A percentile compares a stretch with the other conserved stretches of the same genome.
Conservation (phyloP, 2,797 vertebrate genomes). For the Labeo calbasu region DNA sequence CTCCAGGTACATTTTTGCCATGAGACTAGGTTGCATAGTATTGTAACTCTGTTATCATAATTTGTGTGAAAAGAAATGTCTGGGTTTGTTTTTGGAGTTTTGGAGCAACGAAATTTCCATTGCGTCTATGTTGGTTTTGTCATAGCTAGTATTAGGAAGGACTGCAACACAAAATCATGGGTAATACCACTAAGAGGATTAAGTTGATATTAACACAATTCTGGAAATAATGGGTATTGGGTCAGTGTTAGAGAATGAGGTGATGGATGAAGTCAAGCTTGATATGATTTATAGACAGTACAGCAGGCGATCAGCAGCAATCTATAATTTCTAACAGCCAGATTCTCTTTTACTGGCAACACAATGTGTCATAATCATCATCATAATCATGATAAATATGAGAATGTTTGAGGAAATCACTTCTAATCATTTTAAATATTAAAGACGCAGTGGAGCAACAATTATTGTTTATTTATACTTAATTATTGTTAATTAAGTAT, state of each 20-base stretch:
- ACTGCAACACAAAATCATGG: neutral
- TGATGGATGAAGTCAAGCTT: neutral
- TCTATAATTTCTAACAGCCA: constrained; percentile 11
- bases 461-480: too few species aligned
- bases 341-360: neutral
- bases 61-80: too few species aligned
- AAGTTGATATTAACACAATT: neutral
- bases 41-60: too few species aligned
- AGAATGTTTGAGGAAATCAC: neutral
- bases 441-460: neutral
- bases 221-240: constrained; percentile 10
- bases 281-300: neutral
- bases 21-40: too few species aligned
- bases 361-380: neutral
- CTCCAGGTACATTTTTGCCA: too few species aligned
- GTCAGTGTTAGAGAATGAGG: neutral
- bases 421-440: neutral
- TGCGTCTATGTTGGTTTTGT: neutral
- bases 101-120: too few species aligned
- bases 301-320: neutral
- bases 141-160: neutral
- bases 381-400: neutral
- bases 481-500: too few species aligned
- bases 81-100: too few species aligned
- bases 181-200: constrained; percentile 11